Evolutionary conservation across 2,113 vertebrate genomes (phyloP), one percentile per base, ranked within the genome.

Genomic region (Cyphomyrus discorhynchus): DNA sequence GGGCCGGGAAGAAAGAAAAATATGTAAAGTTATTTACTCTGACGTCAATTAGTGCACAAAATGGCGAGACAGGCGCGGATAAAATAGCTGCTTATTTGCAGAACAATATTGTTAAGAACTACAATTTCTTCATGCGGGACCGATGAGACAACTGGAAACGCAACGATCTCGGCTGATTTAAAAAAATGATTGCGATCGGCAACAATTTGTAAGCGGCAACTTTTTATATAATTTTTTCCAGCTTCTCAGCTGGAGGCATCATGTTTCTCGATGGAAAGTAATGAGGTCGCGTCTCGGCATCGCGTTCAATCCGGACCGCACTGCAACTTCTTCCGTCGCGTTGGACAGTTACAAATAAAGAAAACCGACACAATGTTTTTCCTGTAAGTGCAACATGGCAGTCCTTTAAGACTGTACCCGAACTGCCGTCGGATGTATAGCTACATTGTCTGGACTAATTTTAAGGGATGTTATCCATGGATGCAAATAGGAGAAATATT

Each of bases 61-160:
- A 94, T 94, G 93, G 93, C 93, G 94, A 93, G 92, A 90, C 56
- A 66, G 82, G 70, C 70, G 90, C 89, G 90, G 90, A 92, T 90
- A 87, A 87, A 89, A 88, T 46, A 80, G 88, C 90, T 52, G 77
- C 42, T 47, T 87, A 91, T 89, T 89, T 46, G 74, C 77, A 88
- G 91, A 91, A 92, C 86, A 70, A 70, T 31, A 31, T 70, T 70
- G 91, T 70, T 84, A 74, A 80, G 88, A 93, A 92, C 89, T 87
- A 90, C 62, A 70, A 70, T 42, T 49, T 27, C 45, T 86, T 27
- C 47, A 27, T 21, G 24, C 11, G 66, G 88, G 80, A 84, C 52
- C n/a, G 5, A 58, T 27, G 83, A 31, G 21, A 27, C 49, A 87
- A 62, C 31, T 35, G 31, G 82, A 52, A 42, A 45, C 24, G 85